Base-by-base conservation (phyloP, 1,140 invertebrate species). In the Pogonus chalceus region DNA sequence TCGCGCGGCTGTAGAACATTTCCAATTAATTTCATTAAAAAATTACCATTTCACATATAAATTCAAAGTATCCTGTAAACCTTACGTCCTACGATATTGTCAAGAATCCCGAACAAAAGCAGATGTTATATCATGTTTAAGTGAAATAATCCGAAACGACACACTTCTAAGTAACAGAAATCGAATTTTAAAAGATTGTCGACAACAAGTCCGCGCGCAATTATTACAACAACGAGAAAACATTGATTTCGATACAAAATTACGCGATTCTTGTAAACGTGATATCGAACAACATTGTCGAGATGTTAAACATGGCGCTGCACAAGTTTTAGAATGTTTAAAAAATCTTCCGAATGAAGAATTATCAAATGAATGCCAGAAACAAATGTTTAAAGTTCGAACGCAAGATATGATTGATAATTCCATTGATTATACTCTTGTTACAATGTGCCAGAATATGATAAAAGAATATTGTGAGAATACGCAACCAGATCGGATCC, bases 21-120 rank as follows among this genome's bases (percentile, higher is more conserved):
- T 90, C 65, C 89, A 93, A 72, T 73, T 96, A 39, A 88, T 96
- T 48, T 88, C 90, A 4, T 70, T 98, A 54, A 93, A 96, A 70
- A 91, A 95, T 73, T 96, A 93, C 68, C 85, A 84, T 64, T 98
- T 98, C 69, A 93, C 87, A 20, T 89, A 87, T 61, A 94, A 93
- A 68, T 98, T 99, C 69, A 96, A 96, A 72, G 93, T 63, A 66
- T 88, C 92, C 0, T 99, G 96, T 64, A 85, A 87, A 62, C 77
- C 79, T 9, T 83, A 90, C 72, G 93, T 96, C 0, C 75, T 83
- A 47, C 76, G 83, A 58, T 85, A 85, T 69, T 98, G 95, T 72
- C 76, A 79, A 4, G 74, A 76, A 57, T 82, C 78, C 47, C 90
- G 83, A 69, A 84, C 77, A n/a, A 95, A 92, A 70, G 80, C 79